These are phyloP conservation scores for Archips xylosteana DNA, from an alignment of 2,888 invertebrate species.

Conservation along the genomic window DNA sequence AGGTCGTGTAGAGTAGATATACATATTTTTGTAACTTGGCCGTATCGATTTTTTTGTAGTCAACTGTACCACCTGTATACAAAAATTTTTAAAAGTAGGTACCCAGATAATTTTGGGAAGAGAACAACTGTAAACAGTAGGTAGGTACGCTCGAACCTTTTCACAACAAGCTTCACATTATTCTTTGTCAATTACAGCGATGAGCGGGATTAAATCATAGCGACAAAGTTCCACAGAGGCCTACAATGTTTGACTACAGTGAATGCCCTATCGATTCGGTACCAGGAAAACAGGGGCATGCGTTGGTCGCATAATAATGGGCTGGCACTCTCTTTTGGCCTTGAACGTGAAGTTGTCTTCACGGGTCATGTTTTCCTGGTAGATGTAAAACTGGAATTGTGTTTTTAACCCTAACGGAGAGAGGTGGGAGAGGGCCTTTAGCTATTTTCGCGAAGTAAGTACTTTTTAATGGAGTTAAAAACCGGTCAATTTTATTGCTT, in stretches of 20 bases:
- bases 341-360: conserved; percentile 15
- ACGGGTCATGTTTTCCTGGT: conserved; percentile 11
- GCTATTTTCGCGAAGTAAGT: no score
- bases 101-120: no score
- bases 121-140: neutral
- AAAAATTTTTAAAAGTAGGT: no score
- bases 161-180: neutral
- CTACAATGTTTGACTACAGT: neutral
- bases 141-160: neutral
- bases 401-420: neutral
- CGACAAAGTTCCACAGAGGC: neutral
- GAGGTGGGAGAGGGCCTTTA: no score
- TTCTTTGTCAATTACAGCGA: neutral
- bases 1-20: no score
- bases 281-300: conserved; percentile 13
- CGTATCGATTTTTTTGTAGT: no score
- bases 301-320: conserved; percentile 8
- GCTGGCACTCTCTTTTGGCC: conserved; percentile 15
- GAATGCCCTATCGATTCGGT: conserved; percentile 11
- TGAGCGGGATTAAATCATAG: neutral
- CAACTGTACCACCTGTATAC: no score
- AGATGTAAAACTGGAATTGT: conserved; percentile 2
- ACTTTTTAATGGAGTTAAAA: no score
- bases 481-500: no score
- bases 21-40: no score